Conservation (phyloP, 1,140 invertebrate genomes). For the Palaemon carinicauda region DNA sequence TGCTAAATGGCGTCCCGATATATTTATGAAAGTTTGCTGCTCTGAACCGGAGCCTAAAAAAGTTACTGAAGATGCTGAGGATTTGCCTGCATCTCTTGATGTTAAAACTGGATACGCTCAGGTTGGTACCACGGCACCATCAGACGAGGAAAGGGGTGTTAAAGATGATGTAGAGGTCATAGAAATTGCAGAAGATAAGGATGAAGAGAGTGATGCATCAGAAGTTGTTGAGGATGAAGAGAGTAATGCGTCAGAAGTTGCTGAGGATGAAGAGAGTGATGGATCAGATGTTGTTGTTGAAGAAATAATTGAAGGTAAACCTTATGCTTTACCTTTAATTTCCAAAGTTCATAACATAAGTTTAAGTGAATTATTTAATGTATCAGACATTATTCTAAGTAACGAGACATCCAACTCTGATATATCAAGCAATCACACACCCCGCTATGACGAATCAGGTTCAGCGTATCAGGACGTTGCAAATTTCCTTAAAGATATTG, state of each 20-base stretch:
- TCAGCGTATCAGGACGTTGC: constrained; percentile 48
- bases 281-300: neutral
- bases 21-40: constrained; percentile 47
- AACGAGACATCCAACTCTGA: neutral
- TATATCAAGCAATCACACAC: constrained; percentile 26
- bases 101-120: neutral
- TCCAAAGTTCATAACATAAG: neutral
- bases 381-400: neutral
- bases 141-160: neutral
- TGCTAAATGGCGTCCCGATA: constrained; percentile 27
- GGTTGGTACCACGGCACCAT: neutral
- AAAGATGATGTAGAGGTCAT: neutral
- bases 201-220: neutral
- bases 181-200: neutral
- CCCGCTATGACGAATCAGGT: constrained; percentile 41
- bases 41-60: neutral
- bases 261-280: neutral
- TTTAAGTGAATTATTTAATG: neutral
- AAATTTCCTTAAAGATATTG: constrained; percentile 52
- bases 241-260: neutral
- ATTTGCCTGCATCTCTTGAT: neutral
- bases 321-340: too few species aligned
- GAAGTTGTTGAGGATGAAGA: neutral
- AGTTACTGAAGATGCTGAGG: neutral
- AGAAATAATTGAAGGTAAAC: too few species aligned